These are phyloP conservation scores for Ferdinandea cuprea DNA, from an alignment of 2,888 invertebrate genomes.

Conservation along the genomic window DNA sequence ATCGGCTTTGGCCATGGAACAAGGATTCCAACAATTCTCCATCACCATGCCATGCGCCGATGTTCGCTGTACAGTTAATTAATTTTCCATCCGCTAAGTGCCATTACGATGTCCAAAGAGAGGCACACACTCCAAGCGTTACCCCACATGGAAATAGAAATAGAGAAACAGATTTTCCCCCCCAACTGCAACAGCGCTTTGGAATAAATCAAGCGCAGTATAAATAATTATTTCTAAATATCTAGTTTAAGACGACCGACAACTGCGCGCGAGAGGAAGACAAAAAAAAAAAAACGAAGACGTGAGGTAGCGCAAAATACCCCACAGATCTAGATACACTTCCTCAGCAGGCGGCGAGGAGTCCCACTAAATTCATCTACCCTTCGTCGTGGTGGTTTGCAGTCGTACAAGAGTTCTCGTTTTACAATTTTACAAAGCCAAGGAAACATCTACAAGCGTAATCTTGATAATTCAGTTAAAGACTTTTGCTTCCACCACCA, in stretches of 20 bases:
- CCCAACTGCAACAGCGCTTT: neutral
- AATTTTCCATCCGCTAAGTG: conserved; percentile 65
- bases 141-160: neutral
- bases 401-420: conserved; percentile 30
- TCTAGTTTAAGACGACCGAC: conserved; percentile 53
- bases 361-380: conserved; percentile 19
- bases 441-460: conserved; percentile 33
- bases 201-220: conserved; percentile 65
- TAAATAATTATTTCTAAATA: conserved; percentile 75
- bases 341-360: neutral
- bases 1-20: conserved; percentile 67
- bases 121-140: conserved; percentile 39
- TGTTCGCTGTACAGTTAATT: conserved; percentile 66
- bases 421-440: conserved; percentile 24
- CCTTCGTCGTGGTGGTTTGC: conserved; percentile 17
- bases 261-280: neutral
- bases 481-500: conserved; percentile 50
- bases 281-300: neutral
- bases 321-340: conserved; percentile 47
- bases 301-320: conserved; percentile 14
- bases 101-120: conserved; percentile 46
- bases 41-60: conserved; percentile 36
- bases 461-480: conserved; percentile 70
- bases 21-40: conserved; percentile 45
- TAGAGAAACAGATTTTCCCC: conserved; percentile 4